phyloP scores from a whole-genome alignment of 1,140 invertebrate species.

The Piezodorus guildinii region DNA sequence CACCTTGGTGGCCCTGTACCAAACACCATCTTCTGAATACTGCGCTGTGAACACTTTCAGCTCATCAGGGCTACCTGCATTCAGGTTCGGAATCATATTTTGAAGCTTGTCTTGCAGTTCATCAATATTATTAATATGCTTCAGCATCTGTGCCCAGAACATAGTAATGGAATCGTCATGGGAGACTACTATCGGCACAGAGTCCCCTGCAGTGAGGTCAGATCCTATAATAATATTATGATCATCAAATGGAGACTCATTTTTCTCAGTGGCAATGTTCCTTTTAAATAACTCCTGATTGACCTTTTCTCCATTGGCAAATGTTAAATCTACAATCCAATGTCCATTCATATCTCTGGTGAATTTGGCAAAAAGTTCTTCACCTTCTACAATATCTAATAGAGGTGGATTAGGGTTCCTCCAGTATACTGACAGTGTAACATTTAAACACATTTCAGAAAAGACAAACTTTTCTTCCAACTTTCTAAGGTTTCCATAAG shows the following conservation, averaged over 20 bases:
- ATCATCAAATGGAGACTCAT: conserved; percentile 12
- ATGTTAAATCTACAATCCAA: conserved; percentile 28
- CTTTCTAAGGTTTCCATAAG: conserved; percentile 24
- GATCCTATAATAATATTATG: conserved; percentile 5
- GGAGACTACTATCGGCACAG: conserved; percentile 30
- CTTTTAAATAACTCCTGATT: conserved; percentile 6
- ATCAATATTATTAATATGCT: conserved; percentile 26
- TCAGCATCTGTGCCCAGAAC: conserved; percentile 32
- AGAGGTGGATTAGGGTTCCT: conserved; percentile 30
- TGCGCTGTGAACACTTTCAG: conserved; percentile 50
- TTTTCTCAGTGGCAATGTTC: neutral
- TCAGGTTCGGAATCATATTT: conserved; percentile 35
- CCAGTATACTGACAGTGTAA: conserved; percentile 33
- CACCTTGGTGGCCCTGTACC: conserved; percentile 47
- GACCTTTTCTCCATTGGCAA: conserved; percentile 10
- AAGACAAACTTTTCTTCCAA: conserved; percentile 43
- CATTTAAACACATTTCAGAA: conserved; percentile 41
- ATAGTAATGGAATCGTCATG: conserved; percentile 33
- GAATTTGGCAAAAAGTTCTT: conserved; percentile 31
- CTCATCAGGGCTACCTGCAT: conserved; percentile 41
- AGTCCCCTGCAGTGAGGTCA: conserved; percentile 25
- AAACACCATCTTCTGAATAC: conserved; percentile 56
- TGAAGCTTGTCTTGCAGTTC: conserved; percentile 44
- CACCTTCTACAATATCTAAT: conserved; percentile 28
- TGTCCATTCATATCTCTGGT: conserved; percentile 30